These are phyloP conservation scores for Synaphobranchus kaupii DNA, from an alignment of 2,797 vertebrate species.

Conservation along the genomic window DNA sequence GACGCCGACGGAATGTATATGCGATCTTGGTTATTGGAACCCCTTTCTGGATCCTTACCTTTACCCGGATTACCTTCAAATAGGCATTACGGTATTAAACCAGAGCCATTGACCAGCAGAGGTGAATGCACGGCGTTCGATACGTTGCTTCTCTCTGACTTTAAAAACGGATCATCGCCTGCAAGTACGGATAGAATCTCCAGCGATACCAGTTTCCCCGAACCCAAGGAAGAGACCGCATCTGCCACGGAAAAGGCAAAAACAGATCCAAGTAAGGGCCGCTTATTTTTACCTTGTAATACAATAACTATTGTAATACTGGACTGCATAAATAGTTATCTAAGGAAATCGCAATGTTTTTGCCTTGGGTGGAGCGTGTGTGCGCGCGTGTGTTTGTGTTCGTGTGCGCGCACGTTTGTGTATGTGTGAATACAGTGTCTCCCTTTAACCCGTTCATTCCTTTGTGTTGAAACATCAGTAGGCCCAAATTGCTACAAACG, in stretches of 20 bases:
- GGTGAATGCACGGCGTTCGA: slow-evolving; percentile 91
- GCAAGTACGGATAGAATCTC: slow-evolving; percentile 81
- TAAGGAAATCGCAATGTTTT: neutral
- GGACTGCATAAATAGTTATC: neutral
- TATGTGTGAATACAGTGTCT: neutral
- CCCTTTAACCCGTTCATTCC: neutral
- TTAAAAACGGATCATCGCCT: slow-evolving; percentile 82
- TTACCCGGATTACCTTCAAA: slow-evolving; percentile 90
- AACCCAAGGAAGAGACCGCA: slow-evolving; percentile 78
- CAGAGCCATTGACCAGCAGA: slow-evolving; percentile 86
- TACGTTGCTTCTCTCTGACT: slow-evolving; percentile 89
- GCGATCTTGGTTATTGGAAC: slow-evolving; percentile 93
- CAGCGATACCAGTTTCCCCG: slow-evolving; percentile 78
- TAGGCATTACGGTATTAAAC: slow-evolving; percentile 93
- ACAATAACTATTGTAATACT: neutral
- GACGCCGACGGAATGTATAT: slow-evolving; percentile 92
- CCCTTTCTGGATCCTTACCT: slow-evolving; percentile 87
- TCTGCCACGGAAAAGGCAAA: slow-evolving; percentile 78
- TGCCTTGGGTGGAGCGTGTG: neutral
- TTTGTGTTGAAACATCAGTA: neutral
- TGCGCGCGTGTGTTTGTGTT: neutral
- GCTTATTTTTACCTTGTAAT: neutral
- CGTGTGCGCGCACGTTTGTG: neutral
- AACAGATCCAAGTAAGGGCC: slow-evolving; percentile 87
- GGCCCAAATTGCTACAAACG: neutral